phyloP scores from a whole-genome alignment of 2,888 invertebrate genomes.

The Campoplex nolae region DNA sequence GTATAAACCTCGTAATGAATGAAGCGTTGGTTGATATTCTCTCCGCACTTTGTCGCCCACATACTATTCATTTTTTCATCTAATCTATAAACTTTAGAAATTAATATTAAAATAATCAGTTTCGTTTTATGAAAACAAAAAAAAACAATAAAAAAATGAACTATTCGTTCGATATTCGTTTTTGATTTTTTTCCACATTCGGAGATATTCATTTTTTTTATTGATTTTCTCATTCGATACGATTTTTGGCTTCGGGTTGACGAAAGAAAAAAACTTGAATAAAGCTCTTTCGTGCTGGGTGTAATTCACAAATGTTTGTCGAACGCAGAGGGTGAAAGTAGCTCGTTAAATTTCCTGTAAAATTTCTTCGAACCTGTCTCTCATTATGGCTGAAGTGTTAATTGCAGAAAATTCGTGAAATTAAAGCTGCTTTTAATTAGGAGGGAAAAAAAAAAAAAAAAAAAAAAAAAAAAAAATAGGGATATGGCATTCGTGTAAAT shows the following conservation, averaged over 20 bases:
- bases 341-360: neutral
- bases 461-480: neutral
- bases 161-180: neutral
- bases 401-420: slow-evolving; percentile 10
- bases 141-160: neutral
- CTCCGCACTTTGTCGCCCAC: neutral
- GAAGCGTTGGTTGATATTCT: neutral
- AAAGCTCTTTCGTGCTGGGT: neutral
- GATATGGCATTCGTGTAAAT: neutral
- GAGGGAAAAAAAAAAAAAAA: neutral
- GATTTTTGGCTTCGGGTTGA: neutral
- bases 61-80: neutral
- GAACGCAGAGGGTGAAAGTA: no score
- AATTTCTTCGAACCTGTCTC: slow-evolving; percentile 17
- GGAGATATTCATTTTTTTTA: neutral
- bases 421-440: slow-evolving; percentile 52
- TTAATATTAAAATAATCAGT: neutral
- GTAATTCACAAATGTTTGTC: neutral
- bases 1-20: slow-evolving; percentile 5
- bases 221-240: neutral
- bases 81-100: neutral
- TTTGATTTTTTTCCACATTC: neutral
- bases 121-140: neutral
- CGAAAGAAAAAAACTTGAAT: neutral
- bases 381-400: slow-evolving; percentile 23